Percentiles rank a stretch among this genome's conserved stretches.
phyloP scores from a whole-genome alignment of 2,888 invertebrate species.

The Cheilosia impressa region DNA sequence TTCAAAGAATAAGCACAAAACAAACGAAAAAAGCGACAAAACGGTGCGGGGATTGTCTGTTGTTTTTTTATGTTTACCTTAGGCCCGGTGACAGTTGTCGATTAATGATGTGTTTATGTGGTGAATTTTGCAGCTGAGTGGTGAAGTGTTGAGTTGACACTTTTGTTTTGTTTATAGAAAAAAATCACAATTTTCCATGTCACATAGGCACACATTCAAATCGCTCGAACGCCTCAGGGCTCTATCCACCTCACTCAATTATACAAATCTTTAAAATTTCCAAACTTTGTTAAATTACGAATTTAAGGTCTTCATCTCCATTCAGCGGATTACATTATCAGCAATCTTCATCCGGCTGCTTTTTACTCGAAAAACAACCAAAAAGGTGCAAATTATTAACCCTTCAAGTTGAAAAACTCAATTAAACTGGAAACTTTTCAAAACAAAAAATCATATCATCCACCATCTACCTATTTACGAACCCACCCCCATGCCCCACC shows the following conservation, averaged over 20 bases:
- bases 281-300: slow-evolving; percentile 51
- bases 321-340: slow-evolving; percentile 59
- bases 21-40: neutral
- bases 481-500: slow-evolving; percentile 13
- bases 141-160: slow-evolving; percentile 26
- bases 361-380: slow-evolving; percentile 34
- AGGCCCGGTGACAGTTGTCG: slow-evolving; percentile 41
- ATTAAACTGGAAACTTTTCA: slow-evolving; percentile 82
- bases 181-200: neutral
- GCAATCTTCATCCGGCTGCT: slow-evolving; percentile 10
- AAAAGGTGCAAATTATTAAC: slow-evolving; percentile 72
- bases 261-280: slow-evolving; percentile 51
- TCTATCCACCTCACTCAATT: slow-evolving; percentile 12
- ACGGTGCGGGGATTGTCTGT: neutral
- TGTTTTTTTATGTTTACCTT: slow-evolving; percentile 21
- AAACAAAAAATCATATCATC: slow-evolving; percentile 45
- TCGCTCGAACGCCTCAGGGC: neutral
- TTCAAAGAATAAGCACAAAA: slow-evolving; percentile 45
- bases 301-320: slow-evolving; percentile 59
- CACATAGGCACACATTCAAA: no score
- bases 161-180: neutral
- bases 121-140: slow-evolving; percentile 16
- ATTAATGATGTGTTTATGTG: slow-evolving; percentile 54
- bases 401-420: slow-evolving; percentile 81
- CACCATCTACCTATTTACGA: slow-evolving; percentile 9